Evolutionary conservation across 2,113 vertebrate genomes (phyloP).

Genomic region (Scomber colias): DNA sequence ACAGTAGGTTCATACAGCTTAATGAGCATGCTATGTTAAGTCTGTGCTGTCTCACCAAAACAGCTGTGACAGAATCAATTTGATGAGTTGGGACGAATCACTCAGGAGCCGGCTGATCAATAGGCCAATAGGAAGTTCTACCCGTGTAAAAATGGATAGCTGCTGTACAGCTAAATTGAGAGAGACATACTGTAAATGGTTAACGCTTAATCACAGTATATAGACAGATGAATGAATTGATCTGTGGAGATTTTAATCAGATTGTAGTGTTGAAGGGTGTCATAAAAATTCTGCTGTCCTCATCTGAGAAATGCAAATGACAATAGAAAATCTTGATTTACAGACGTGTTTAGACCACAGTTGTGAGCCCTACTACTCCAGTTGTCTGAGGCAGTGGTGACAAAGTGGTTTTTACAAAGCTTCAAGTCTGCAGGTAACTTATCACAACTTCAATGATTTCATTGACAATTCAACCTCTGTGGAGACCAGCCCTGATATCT

Average conservation of each 20-base stretch:
- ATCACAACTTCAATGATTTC: slow-evolving; percentile 24
- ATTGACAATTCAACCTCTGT: slow-evolving; percentile 27
- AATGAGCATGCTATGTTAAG: slow-evolving; percentile 62
- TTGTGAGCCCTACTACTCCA: neutral
- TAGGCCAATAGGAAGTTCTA: slow-evolving; percentile 68
- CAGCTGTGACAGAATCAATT: slow-evolving; percentile 74
- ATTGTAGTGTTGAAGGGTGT: neutral
- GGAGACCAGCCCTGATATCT: slow-evolving; percentile 40
- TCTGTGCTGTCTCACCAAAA: slow-evolving; percentile 74
- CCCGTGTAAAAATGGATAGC: slow-evolving; percentile 55
- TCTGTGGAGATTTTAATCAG: slow-evolving; percentile 37
- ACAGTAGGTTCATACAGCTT: slow-evolving; percentile 39
- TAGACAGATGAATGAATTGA: slow-evolving; percentile 38
- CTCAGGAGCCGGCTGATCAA: slow-evolving; percentile 68
- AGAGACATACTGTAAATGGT: slow-evolving; percentile 26
- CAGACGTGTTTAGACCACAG: neutral
- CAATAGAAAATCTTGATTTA: neutral
- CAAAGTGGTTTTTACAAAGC: slow-evolving; percentile 24
- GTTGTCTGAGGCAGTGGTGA: neutral
- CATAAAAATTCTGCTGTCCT: neutral
- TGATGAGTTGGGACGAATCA: slow-evolving; percentile 61
- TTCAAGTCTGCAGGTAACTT: slow-evolving; percentile 25
- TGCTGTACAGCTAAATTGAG: slow-evolving; percentile 50
- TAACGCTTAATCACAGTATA: slow-evolving; percentile 44
- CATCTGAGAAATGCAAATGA: neutral